Evolutionary conservation across 2,888 invertebrate genomes (phyloP).

Genomic region (Cephonodes hylas): DNA sequence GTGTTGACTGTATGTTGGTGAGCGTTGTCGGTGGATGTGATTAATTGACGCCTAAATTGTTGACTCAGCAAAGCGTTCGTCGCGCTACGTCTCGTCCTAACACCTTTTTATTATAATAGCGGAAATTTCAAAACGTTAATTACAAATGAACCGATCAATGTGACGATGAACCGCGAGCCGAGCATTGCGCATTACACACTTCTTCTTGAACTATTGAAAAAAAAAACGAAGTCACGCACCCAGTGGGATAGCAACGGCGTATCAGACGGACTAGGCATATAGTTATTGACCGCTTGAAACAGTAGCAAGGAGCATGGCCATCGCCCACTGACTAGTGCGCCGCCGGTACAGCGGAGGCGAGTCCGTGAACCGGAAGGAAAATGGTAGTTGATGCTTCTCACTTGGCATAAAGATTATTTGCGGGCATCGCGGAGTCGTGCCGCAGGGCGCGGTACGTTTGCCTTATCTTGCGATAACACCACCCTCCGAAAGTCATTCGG

Average conservation of each 20-base stretch:
- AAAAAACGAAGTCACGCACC: not conserved
- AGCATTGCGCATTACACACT: no score
- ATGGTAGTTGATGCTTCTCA: not conserved
- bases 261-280: no score
- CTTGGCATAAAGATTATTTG: conserved; percentile 15
- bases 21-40: conserved; percentile 16
- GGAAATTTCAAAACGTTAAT: not conserved
- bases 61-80: conserved; percentile 7
- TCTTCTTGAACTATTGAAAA: no score
- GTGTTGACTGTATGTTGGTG: not conserved
- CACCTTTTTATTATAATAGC: not conserved
- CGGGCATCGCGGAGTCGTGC: conserved; percentile 13
- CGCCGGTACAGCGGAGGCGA: not conserved
- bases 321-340: not conserved
- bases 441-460: conserved; percentile 12
- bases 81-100: not conserved
- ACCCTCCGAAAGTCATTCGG: conserved; percentile 41
- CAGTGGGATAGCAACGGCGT: not conserved
- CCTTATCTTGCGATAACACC: conserved; percentile 33
- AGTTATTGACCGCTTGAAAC: no score
- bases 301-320: no score
- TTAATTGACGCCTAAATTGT: conserved; percentile 17
- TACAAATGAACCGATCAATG: not conserved
- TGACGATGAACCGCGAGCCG: not conserved
- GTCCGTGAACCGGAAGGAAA: not conserved